Evolutionary conservation across 64 coral and sea anemone species (phyloP), one percentile per base, ranked within the genome.

Genomic region (Actinia tenebrosa): DNA sequence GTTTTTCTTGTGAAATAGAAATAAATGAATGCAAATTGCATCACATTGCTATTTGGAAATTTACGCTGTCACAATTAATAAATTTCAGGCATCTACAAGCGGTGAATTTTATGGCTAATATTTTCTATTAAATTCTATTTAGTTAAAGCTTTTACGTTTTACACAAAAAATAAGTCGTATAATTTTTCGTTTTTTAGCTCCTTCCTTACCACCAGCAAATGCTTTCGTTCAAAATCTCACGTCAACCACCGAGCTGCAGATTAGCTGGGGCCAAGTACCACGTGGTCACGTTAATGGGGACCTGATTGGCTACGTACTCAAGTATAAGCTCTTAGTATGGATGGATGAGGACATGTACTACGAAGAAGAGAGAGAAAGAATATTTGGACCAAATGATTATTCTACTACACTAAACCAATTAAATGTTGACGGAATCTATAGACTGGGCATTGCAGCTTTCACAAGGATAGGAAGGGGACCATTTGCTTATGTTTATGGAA

Each of bases 381-480:
- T 23, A 17, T 77, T 59, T 19, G 50, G 16, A 81, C 59, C 84
- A 45, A 53, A 27, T 11, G 20, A 81, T 1, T 37, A 50, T 3
- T 77, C 60, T 3, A 71, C 53, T 7, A n/a, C 71, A 43, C 58
- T 93, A 19, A 26, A 5, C 18, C n/a, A 44, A 56, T 46, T 60
- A 87, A 64, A 80, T 50, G 87, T 60, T 4, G 91, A 95, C 30
- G 91, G 89, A 16, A 44, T 80, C 7, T 95, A 92, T 16, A 81
- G 87, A 80, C 27, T 95, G 17, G 43, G 44, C 55, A 46, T 95
- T 58, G 71, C 90, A 10, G 93, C 89, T 2, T 81, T 45, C 72
- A 95, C 89, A 10, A 66, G 44, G 5, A 82, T 85, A 82, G 93
- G 93, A 72, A 56, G n/a, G 15, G 92, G 92, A n/a, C 83, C 88